Evolutionary conservation across 2,888 invertebrate genomes (phyloP).

Genomic region (Zygothrica quintamaculata): DNA sequence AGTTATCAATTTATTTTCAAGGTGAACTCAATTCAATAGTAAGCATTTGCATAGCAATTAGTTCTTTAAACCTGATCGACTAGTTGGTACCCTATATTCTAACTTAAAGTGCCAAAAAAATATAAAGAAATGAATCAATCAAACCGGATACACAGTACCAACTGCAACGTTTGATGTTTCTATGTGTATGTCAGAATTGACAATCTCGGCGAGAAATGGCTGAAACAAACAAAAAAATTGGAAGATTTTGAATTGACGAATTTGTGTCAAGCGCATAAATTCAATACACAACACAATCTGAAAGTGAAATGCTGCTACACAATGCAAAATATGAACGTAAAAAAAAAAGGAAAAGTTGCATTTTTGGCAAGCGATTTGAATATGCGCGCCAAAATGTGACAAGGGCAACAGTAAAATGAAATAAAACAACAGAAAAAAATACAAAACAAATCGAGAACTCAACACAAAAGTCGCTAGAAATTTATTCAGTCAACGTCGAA

Average conservation of each 20-base stretch:
- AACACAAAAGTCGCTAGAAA: slow-evolving; percentile 55
- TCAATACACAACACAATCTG: slow-evolving; percentile 31
- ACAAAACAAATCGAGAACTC: slow-evolving; percentile 51
- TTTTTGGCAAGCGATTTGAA: slow-evolving; percentile 13
- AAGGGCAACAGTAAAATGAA: slow-evolving; percentile 2
- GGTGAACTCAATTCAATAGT: slow-evolving; percentile 53
- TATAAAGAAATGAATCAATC: slow-evolving; percentile 32
- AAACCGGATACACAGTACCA: slow-evolving; percentile 27
- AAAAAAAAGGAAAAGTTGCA: background rate
- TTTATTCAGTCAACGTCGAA: slow-evolving; percentile 70
- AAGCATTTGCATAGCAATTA: slow-evolving; percentile 62
- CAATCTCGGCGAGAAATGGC: slow-evolving; percentile 17
- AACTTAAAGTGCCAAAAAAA: slow-evolving; percentile 5
- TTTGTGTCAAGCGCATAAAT: slow-evolving; percentile 60
- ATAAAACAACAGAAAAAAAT: slow-evolving; percentile 21
- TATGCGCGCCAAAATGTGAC: slow-evolving; percentile 22
- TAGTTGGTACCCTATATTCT: background rate
- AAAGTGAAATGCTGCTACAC: slow-evolving; percentile 4
- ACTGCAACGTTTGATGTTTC: slow-evolving; percentile 2
- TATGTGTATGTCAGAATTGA: slow-evolving; percentile 54
- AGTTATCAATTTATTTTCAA: slow-evolving; percentile 28
- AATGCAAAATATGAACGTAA: slow-evolving; percentile 19
- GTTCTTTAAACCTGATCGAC: slow-evolving; percentile 44
- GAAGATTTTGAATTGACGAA: slow-evolving; percentile 43
- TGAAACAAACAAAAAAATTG: slow-evolving; percentile 25